phyloP scores from a whole-genome alignment of 2,888 invertebrate species.

The Eutolmus rufibarbis region DNA sequence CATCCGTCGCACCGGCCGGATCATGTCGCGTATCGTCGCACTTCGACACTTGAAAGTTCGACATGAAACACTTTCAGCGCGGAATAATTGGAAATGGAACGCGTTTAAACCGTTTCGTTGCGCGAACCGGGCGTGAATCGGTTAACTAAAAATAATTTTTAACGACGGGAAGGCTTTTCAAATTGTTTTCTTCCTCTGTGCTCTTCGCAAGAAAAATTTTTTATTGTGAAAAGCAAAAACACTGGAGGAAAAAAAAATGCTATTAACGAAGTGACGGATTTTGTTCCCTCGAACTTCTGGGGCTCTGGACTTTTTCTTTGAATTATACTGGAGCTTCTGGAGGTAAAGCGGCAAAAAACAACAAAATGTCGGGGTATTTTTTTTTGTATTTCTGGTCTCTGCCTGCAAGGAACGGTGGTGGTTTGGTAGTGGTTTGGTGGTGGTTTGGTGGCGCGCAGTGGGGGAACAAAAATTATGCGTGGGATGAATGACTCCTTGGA shows the following conservation, averaged over 20 bases:
- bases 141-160: neutral
- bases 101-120: neutral
- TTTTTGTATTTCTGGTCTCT: neutral
- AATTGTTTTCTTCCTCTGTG: neutral
- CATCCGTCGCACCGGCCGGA: neutral
- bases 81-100: neutral
- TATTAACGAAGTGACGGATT: neutral
- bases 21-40: neutral
- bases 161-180: neutral
- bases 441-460: neutral
- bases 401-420: neutral
- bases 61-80: neutral
- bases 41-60: neutral
- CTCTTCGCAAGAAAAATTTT: neutral
- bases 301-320: neutral
- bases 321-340: neutral
- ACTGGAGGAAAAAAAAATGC: neutral
- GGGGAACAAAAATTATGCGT: neutral
- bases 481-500: neutral
- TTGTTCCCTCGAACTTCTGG: neutral
- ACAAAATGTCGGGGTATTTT: neutral
- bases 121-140: neutral
- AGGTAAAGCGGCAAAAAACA: neutral
- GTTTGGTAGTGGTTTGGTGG: neutral
- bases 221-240: neutral